phyloP scores from a whole-genome alignment of 2,113 vertebrate genomes.

The Myrmophylax atrothorax region DNA sequence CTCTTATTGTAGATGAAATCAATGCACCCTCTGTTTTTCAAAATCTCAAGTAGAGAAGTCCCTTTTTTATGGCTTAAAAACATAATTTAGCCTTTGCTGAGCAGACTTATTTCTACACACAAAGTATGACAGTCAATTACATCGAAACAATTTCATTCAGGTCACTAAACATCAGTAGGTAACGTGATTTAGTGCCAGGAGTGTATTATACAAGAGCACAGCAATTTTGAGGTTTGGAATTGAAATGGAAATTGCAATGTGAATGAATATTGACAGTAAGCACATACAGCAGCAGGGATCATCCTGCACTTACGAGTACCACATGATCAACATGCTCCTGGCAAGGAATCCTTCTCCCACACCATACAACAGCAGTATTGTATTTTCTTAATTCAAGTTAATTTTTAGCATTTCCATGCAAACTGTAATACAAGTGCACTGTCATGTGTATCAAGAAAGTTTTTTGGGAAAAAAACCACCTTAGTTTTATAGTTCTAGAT shows the following conservation, averaged over 20 bases:
- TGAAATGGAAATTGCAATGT: slow-evolving; percentile 49
- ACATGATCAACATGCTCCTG: not conserved
- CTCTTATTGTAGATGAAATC: not conserved
- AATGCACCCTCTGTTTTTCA: not conserved
- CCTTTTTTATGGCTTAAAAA: slow-evolving; percentile 41
- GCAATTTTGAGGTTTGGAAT: slow-evolving; percentile 46
- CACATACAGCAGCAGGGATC: not conserved
- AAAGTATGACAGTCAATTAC: slow-evolving; percentile 61
- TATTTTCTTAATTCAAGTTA: slow-evolving; percentile 49
- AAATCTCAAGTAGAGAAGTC: not conserved
- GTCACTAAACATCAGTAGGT: slow-evolving; percentile 63
- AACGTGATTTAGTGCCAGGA: slow-evolving; percentile 41
- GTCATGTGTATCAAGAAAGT: not conserved
- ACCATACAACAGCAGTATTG: not conserved
- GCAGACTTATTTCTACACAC: slow-evolving; percentile 49
- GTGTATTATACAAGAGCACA: slow-evolving; percentile 51
- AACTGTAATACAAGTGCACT: slow-evolving; percentile 12
- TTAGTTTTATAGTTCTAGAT: slow-evolving; percentile 36
- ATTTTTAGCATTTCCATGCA: slow-evolving; percentile 40
- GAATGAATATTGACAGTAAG: slow-evolving; percentile 24
- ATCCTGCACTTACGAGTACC: not conserved
- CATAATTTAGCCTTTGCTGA: slow-evolving; percentile 63
- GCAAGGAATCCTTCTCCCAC: not conserved
- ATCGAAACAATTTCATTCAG: slow-evolving; percentile 61
- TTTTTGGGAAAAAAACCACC: not conserved